Evolutionary conservation across 2,113 vertebrate genomes (phyloP), one percentile per base, ranked within the genome.

Genomic region (Forbesichthys agassizii): DNA sequence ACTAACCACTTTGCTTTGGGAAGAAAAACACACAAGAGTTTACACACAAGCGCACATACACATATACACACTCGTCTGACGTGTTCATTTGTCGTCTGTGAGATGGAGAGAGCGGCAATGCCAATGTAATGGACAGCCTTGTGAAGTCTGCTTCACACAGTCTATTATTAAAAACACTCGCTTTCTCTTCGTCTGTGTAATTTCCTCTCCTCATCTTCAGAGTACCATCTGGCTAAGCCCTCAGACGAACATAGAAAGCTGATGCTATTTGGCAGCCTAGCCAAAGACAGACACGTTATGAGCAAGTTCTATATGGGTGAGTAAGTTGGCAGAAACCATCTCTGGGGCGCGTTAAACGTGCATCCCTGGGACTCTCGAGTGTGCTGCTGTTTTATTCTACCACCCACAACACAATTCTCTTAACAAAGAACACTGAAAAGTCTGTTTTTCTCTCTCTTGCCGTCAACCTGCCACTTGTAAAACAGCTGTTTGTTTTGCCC

Each of bases 261-360:
- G 86, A 98, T 98, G 96, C 90, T 99, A 1, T 99, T 99, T 90
- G 97, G 96, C 84, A 97, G 96, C 82, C 93, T 99, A 81, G 97
- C 98, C 82, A 97, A 93, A 85, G 88, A 93, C 75, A 94, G 93
- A 74, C 96, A 99, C 92, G 96, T 96, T 48, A 99, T 99, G 97
- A 95, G 95, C 75, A 99, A 99, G 76, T 99, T 99, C 90, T 97
- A 94, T 88, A 98, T 96, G 96, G 98, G 98, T 99, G 92, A 93
- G 27, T 27, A 27, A 27, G 93, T 88, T 52, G 66, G 69, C 61
- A 73, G 73, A 74, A 79, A 74, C 59, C 74, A 68, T 80, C 49
- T 10, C 81, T 78, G 83, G 84, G 78, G 88, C 81, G 82, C 76
- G 88, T 73, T 61, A 47, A 76, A 73, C 72, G 61, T 80, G 80